Evolutionary conservation across 1,140 invertebrate species (phyloP), one percentile per base, ranked within the genome.

Genomic region (Cataglyphis hispanica): DNA sequence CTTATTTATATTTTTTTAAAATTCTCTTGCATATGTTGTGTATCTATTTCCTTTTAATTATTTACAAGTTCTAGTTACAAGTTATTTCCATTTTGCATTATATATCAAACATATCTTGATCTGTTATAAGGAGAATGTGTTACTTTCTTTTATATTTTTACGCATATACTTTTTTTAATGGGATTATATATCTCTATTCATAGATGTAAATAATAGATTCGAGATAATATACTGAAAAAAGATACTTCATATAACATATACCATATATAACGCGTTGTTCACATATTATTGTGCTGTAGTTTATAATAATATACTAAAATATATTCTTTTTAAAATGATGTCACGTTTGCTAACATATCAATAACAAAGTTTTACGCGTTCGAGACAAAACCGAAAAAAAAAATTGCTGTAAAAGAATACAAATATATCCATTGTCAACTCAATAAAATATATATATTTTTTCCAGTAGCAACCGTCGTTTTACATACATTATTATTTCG

Each of bases 391-490:
- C 84, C 16, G 34, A 72, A 64, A 72, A 64, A 16, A 27, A 19
- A 58, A 50, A 46, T 63, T 67, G 74, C 56, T 85, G 75, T 67
- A 43, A 86, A 74, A 85, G 58, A 80, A 75, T 77, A 37, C 50
- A 69, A 86, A 67, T 91, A 76, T 75, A 78, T 83, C 37, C 85
- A 86, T 90, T 85, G 66, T 66, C 56, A 83, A 90, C 75, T 86
- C 78, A 89, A 92, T 91, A 91, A 92, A 92, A 84, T 91, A 89
- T 90, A 89, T 88, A 89, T 91, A 87, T 92, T 90, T 89, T 87
- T 70, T 87, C 46, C 72, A 88, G 22, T 86, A 58, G 25, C 85
- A 60, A 75, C 64, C 46, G 37, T 84, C 58, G 61, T 70, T 64
- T 76, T 88, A 83, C 76, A 58, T 76, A 83, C 83, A 40, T 56